Evolutionary conservation across 2,797 vertebrate genomes (phyloP), one percentile per base, ranked within the genome.

Genomic region (Tauraco hartlaubi): DNA sequence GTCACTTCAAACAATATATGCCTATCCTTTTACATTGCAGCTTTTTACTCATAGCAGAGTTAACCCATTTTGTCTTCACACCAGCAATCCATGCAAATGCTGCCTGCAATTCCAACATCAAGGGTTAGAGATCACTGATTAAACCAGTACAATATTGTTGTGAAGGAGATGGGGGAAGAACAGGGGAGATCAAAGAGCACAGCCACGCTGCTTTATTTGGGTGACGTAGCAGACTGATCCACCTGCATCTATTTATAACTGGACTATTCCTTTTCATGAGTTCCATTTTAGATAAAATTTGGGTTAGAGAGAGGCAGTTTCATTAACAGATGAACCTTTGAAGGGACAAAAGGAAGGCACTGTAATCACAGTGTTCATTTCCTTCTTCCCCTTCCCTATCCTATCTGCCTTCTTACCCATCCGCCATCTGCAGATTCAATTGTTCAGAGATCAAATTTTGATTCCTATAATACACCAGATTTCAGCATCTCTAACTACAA

Each of bases 401-500:
- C 69, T 28, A 59, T 48, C 56, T 81, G 44, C 73, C 17, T 81
- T 79, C 72, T 80, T 73, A 93, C 61, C 82, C 74, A 46, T 39
- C 28, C 28, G 33, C 39, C 31, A 80, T 74, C 43, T 37, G 43
- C 66, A 90, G n/a, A 89, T 54, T 71, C 46, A 44, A 1, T 37
- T 85, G 55, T 55, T 85, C 73, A 90, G 55, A 92, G 62, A 94
- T 28, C 37, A 82, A 11, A 63, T 73, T 91, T 66, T 78, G 33
- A 49, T 76, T 79, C 52, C 76, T 56, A 15, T 31, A 25, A 22
- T 41, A 54, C 67, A 59, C 77, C 71, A 88, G n/a, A 79, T 55
- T 88, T 94, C 82, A 92, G 51, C 56, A 88, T 58, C 22, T 61
- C 52, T 86, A 94, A 86, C 81, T 92, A 52, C 59, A 88, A 83